phyloP scores from a whole-genome alignment of 2,797 vertebrate species.

The Muscicapa striata region DNA sequence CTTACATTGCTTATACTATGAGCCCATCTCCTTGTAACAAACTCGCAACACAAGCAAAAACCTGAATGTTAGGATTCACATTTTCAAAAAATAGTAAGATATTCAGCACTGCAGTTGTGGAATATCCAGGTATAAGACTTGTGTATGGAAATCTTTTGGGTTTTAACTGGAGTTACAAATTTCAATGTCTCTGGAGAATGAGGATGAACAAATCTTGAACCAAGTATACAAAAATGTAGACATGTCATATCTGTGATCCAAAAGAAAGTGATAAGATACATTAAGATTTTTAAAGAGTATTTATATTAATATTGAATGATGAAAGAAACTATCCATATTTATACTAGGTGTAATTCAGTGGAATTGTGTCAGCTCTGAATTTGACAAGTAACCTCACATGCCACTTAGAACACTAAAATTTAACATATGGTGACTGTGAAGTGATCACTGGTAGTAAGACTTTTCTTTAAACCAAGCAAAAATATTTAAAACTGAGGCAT shows the following conservation, averaged over 20 bases:
- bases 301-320: background rate
- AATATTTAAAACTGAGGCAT: background rate
- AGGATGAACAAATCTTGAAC: background rate
- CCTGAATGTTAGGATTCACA: background rate
- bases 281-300: background rate
- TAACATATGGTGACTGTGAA: background rate
- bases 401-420: background rate
- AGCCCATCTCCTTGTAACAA: background rate
- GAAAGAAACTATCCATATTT: background rate
- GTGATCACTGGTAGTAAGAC: background rate
- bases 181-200: background rate
- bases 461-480: background rate
- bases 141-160: accelerated
- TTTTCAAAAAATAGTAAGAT: background rate
- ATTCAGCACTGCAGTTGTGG: background rate
- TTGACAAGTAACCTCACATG: background rate
- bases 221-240: background rate
- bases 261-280: background rate
- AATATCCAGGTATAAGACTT: background rate
- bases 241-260: background rate
- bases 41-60: background rate
- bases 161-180: background rate
- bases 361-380: background rate
- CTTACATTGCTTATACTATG: background rate
- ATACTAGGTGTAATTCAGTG: background rate